Percentiles rank a stretch among this genome's conserved stretches.
Conservation (phyloP, 2,888 invertebrate genomes). For the Luperina nickerlii region DNA sequence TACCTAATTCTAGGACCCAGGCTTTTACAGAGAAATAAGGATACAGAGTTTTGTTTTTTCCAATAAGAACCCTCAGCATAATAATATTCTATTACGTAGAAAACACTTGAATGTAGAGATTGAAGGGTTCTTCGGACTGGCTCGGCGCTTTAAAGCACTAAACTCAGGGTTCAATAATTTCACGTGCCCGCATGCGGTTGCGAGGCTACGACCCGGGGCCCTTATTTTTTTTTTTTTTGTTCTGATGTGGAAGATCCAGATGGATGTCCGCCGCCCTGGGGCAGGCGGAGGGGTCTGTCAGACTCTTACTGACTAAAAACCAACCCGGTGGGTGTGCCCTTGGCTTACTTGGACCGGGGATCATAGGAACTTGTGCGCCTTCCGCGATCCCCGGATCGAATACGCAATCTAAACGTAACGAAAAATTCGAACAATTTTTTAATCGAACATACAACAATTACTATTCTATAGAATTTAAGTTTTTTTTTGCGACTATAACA, state of each 20-base stretch:
- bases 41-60: background rate
- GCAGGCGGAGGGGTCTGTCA: background rate
- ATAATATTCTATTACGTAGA: background rate
- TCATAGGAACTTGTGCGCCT: background rate
- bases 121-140: background rate
- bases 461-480: too few species aligned
- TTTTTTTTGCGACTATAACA: too few species aligned
- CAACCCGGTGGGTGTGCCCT: background rate
- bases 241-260: background rate
- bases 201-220: background rate
- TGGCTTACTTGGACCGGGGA: background rate
- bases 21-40: background rate
- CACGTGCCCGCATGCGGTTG: background rate
- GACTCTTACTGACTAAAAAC: background rate
- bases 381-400: too few species aligned
- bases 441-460: too few species aligned
- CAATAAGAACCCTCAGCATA: background rate
- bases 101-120: background rate
- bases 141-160: background rate
- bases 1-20: background rate
- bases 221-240: background rate
- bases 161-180: background rate
- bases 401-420: too few species aligned
- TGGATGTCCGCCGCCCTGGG: background rate
- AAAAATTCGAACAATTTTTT: too few species aligned